Conservation (phyloP, 1,140 invertebrate species). For the Acromyrmex charruanus region DNA sequence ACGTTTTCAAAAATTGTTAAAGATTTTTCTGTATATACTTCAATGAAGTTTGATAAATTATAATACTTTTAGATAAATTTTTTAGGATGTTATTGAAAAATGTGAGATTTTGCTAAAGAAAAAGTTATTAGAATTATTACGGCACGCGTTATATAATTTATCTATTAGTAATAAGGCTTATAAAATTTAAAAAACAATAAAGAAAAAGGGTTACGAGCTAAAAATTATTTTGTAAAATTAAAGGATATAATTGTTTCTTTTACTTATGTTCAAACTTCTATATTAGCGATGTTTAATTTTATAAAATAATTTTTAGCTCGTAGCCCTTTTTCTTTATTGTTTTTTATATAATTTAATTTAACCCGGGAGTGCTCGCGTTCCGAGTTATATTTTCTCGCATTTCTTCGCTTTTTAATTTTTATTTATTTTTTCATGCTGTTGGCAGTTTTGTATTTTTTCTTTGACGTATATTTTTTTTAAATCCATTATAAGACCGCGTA, state of each 20-base stretch:
- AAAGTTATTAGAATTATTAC: neutral
- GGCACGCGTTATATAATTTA: neutral
- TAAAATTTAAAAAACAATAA: no score
- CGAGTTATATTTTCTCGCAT: neutral
- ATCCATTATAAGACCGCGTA: constrained; percentile 10
- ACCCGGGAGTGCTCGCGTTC: neutral
- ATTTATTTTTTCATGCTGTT: neutral
- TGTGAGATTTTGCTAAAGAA: neutral
- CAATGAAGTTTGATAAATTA: neutral
- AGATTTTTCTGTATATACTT: neutral
- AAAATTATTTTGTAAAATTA: no score
- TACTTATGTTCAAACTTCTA: no score
- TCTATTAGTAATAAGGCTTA: no score
- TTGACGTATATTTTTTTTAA: constrained; percentile 6
- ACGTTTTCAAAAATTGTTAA: neutral
- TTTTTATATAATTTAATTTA: neutral
- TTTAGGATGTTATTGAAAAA: neutral
- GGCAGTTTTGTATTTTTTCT: neutral
- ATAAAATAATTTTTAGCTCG: no score
- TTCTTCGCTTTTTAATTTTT: neutral
- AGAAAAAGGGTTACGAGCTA: no score
- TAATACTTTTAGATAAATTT: neutral
- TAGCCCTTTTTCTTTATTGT: no score
- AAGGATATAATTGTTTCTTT: no score
- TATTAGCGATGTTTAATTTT: no score